Evolutionary conservation across 2,888 invertebrate genomes (phyloP), one percentile per base, ranked within the genome.

Genomic region (Amiota mariae): DNA sequence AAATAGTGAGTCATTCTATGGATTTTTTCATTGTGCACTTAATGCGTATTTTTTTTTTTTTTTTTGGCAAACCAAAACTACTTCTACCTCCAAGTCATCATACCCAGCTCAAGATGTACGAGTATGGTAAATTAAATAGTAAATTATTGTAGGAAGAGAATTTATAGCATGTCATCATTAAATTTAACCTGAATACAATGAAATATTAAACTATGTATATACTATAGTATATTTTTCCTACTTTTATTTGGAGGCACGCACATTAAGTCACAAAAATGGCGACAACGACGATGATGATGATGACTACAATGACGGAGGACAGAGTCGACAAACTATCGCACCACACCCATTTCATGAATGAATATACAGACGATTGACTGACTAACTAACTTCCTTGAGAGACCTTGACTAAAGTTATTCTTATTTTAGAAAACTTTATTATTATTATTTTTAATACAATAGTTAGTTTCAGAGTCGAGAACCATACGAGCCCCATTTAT

Each of bases 151-250:
- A 13, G 15, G 56, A 46, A 70, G 67, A 79, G 36, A 36, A 36
- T 36, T 79, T 82, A 81, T 81, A 82, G 85, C 85, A 86, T 86
- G 83, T 83, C 84, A 82, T 82, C 85, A 85, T 85, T 82, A 80
- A 79, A 78, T 81, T 80, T 86, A 86, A 85, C 85, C 85, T 80
- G 82, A 85, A 86, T 86, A 76, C 36, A 36, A 71, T 54, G 18
- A 48, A 47, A 84, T 68, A 68, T 51, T 80, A 24, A 1, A 24
- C 10, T 24, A 36, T n/a, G 63, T 24, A 64, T 46, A 80, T 75
- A 76, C 72, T 73, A 72, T 72, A 76, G 72, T 73, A 72, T 72
- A 78, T 47, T 1, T 70, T 57, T 70, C 46, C 36, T 66, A 68
- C 63, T 48, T 73, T 18, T 47, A 63, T 49, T 11, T 15, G 13